Conservation (phyloP, 2,888 invertebrate genomes). For the Odontothrips loti region DNA sequence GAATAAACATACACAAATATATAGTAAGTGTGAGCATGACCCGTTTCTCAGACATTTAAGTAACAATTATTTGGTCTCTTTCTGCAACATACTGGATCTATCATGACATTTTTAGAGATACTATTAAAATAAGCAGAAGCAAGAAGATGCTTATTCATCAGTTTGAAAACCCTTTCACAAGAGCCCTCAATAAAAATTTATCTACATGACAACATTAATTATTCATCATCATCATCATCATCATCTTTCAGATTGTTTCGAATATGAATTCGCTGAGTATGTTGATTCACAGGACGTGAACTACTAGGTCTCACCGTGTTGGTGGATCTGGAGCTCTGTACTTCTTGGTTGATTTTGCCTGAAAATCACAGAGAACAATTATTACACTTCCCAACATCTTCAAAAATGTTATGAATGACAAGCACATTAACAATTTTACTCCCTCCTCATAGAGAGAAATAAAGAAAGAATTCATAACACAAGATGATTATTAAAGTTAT, state of each 20-base stretch:
- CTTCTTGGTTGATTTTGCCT: constrained; percentile 18
- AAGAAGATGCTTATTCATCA: not conserved
- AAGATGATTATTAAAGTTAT: too few relatives aligned
- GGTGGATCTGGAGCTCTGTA: constrained; percentile 9
- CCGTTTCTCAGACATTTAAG: constrained; percentile 3
- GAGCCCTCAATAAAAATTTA: not conserved
- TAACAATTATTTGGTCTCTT: not conserved
- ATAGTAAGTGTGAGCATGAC: not conserved
- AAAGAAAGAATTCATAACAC: too few relatives aligned
- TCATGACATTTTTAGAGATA: too few relatives aligned
- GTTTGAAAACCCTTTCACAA: not conserved
- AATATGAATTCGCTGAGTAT: not conserved
- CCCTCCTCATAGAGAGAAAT: too few relatives aligned
- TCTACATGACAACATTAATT: not conserved
- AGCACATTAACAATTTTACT: not conserved
- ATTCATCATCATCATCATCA: constrained; percentile 12
- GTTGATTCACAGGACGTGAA: not conserved
- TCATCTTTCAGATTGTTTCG: constrained; percentile 4
- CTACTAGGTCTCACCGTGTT: not conserved
- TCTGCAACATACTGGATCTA: not conserved
- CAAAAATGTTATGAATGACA: too few relatives aligned
- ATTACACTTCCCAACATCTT: too few relatives aligned
- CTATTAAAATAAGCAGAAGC: not conserved
- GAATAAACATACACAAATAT: not conserved
- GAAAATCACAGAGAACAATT: not conserved